Conservation (phyloP, 2,113 vertebrate species). For the Stegastes partitus region DNA sequence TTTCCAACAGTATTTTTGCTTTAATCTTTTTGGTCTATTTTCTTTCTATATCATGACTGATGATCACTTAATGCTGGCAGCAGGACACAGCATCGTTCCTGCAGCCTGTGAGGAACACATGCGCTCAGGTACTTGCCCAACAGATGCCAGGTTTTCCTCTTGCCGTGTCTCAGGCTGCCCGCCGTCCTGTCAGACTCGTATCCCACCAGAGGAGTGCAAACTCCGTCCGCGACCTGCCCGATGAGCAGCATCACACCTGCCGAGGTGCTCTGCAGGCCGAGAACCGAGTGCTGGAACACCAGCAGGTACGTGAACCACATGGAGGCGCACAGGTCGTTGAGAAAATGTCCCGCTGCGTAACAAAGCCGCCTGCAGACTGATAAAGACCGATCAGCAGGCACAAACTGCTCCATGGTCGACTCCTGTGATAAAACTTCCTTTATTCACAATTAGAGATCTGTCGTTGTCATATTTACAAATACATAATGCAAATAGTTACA, state of each 20-base stretch:
- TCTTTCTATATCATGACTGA: no score
- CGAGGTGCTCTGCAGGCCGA: constrained; percentile 82
- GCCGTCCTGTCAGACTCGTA: constrained; percentile 84
- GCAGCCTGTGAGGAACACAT: not conserved
- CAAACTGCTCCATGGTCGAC: constrained; percentile 57
- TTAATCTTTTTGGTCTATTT: no score
- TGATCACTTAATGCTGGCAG: no score
- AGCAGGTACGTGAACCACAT: constrained; percentile 92
- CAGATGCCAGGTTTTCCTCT: constrained; percentile 89
- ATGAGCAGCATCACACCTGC: constrained; percentile 87
- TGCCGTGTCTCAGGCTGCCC: constrained; percentile 81
- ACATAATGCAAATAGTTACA: constrained; percentile 67
- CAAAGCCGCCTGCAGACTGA: constrained; percentile 77
- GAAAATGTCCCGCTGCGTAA: constrained; percentile 87
- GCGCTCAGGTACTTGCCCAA: constrained; percentile 77
- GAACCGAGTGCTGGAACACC: constrained; percentile 87
- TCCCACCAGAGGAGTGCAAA: constrained; percentile 88
- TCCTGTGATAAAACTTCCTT: constrained; percentile 70
- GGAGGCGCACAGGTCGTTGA: constrained; percentile 90
- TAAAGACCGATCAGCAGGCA: constrained; percentile 58
- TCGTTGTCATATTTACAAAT: constrained; percentile 73
- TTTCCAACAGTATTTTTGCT: no score
- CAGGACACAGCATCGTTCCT: not conserved
- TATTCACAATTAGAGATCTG: constrained; percentile 72
- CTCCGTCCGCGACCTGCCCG: constrained; percentile 87